Evolutionary conservation across 2,113 vertebrate genomes (phyloP), one percentile per base, ranked within the genome.

Genomic region (Oreochromis spilurus): DNA sequence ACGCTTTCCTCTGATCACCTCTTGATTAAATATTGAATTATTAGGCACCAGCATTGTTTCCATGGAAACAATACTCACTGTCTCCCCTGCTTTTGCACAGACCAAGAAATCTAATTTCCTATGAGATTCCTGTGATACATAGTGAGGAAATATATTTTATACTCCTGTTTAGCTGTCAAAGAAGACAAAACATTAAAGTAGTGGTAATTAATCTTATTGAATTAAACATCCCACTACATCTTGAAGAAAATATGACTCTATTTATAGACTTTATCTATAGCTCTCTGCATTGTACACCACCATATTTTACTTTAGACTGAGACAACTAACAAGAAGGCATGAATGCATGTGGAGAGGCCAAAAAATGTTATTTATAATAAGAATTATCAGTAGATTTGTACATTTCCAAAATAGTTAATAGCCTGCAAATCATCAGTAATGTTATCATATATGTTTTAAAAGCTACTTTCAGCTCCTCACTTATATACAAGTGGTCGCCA

Each of bases 1-100:
- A 84, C 29, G 34, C 54, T 84, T 29, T 77, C 34, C 2, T 84
- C 55, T 87, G 60, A 93, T 83, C 90, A 62, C 48, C 50, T 84
- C 50, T 84, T 87, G 58, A 89, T 92, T 92, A 88, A 85, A 91
- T 90, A 87, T 84, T 48, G 3, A 86, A 88, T 87, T 84, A 84
- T 86, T 83, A 45, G 60, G 70, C 9, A 58, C 84, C 16, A 36
- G 52, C 26, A 79, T 88, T 84, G 91, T 90, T 91, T 87, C 90
- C 84, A 94, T 93, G 83, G 87, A 88, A 91, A 93, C 92, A 87
- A 62, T 72, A 36, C 52, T 88, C 53, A 55, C 72, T 38, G 38
- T 86, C 67, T 92, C 48, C 29, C n/a, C 45, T 54, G 82, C 70
- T 58, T 87, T 82, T 85, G 38, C 80, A 48, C 57, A 77, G 29